Evolutionary conservation across 2,113 vertebrate species (phyloP), one percentile per base, ranked within the genome.

Genomic region (Anseranas semipalmata): DNA sequence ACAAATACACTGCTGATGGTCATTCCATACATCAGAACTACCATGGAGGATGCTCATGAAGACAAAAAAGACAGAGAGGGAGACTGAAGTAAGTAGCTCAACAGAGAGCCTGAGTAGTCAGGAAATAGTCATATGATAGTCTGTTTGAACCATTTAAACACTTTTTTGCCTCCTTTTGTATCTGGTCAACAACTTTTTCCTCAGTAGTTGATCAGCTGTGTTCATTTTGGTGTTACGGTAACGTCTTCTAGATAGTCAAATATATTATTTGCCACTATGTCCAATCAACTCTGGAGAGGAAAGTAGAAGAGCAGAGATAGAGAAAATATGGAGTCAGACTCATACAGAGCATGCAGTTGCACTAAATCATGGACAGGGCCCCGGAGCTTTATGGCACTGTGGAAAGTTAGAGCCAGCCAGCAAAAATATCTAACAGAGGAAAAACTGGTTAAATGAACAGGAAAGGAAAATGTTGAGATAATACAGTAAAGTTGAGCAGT

Each of bases 401-500:
- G 52, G 70, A 87, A 92, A 84, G 7, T 30, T 27, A 75, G 10
- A 81, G 21, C 7, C 20, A 94, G 80, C 24, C 65, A 90, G 65
- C 4, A 89, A 78, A 90, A 95, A 81, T 35, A 87, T 85, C 86
- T 84, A 85, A 87, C 5, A 67, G 19, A 11, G 22, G 6, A 33
- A 77, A 95, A 78, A 33, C 1, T 56, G 10, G 9, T 71, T 67
- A 63, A 89, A 71, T 27, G 37, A 78, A 12, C 9, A 89, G 39
- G 20, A 89, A 30, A 75, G 15, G 24, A 89, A 95, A 92, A 85
- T 12, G 14, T 68, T 81, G 24, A 86, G 33, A 22, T 55, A 70
- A 79, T 12, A 32, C 1, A 2, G 18, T 68, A 66, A 90, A 77
- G 25, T 35, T 32, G 75, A 96, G 32, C 6, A 19, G 52, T 45